These are phyloP conservation scores for Rissa tridactyla DNA, from an alignment of 2,113 vertebrate genomes.

Conservation along the genomic window DNA sequence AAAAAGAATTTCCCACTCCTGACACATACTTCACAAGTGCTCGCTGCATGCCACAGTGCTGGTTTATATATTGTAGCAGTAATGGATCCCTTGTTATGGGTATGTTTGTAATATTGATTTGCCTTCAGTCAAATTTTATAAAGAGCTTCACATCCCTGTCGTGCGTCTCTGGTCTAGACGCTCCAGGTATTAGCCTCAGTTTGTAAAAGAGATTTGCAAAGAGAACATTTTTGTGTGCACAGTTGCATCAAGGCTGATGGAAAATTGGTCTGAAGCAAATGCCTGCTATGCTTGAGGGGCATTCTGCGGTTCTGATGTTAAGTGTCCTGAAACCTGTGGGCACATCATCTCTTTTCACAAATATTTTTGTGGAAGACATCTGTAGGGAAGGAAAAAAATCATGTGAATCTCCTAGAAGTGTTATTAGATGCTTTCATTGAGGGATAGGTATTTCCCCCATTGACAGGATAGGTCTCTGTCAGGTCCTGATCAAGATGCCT, in stretches of 20 bases:
- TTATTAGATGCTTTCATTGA: background rate
- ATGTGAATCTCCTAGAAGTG: background rate
- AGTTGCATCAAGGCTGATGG: background rate
- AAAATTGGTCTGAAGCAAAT: background rate
- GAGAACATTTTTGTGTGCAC: background rate
- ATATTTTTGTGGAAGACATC: background rate
- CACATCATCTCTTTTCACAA: background rate
- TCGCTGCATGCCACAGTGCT: background rate
- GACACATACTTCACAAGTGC: background rate
- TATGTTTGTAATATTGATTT: constrained; percentile 20
- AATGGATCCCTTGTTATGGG: background rate
- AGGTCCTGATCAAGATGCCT: background rate
- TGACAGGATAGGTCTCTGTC: background rate
- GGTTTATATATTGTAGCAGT: background rate
- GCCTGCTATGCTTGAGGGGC: background rate
- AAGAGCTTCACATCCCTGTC: background rate
- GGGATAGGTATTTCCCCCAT: background rate
- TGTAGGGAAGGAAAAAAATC: background rate
- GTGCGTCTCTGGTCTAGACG: background rate
- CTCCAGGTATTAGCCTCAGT: background rate
- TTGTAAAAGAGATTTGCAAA: background rate
- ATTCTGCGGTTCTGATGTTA: background rate
- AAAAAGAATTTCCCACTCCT: background rate
- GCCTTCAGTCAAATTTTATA: background rate
- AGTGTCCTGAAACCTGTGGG: background rate